These are phyloP conservation scores for Marmota flaviventris DNA, from an alignment of 2,113 vertebrate genomes.

Conservation along the genomic window DNA sequence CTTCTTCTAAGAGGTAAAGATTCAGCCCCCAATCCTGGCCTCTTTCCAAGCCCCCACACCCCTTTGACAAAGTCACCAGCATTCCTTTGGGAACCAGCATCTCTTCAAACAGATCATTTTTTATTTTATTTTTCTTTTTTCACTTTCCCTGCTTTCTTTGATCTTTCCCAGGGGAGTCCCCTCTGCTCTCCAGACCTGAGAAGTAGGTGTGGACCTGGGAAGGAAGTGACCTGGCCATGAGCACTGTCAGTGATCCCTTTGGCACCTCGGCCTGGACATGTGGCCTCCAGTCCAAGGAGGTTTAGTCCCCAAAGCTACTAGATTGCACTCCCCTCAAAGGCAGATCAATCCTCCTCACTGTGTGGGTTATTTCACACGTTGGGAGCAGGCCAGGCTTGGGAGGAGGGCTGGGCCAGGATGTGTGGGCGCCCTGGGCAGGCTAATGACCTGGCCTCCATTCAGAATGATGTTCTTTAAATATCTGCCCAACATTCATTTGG, in stretches of 20 bases:
- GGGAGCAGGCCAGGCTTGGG: neutral
- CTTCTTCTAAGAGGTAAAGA: neutral
- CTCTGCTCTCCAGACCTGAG: neutral
- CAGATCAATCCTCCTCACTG: neutral
- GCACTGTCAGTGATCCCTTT: accelerated
- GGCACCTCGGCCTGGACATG: neutral
- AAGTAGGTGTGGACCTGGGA: neutral
- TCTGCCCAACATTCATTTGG: neutral
- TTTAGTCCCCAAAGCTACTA: neutral
- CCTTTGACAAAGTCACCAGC: neutral
- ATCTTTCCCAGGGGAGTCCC: neutral
- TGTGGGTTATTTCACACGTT: neutral
- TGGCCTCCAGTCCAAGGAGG: neutral
- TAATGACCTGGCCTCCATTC: conserved; percentile 36
- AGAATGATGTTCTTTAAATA: conserved; percentile 51
- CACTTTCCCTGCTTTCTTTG: too few relatives aligned
- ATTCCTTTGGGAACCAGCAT: neutral
- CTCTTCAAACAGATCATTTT: neutral
- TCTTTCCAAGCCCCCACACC: neutral
- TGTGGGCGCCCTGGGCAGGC: neutral
- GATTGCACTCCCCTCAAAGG: neutral
- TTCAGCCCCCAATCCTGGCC: neutral
- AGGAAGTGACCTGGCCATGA: neutral
- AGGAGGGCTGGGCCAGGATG: neutral
- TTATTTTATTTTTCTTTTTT: neutral